phyloP scores from a whole-genome alignment of 92 coral and sea anemone species.

The Phenganax subtilis region DNA sequence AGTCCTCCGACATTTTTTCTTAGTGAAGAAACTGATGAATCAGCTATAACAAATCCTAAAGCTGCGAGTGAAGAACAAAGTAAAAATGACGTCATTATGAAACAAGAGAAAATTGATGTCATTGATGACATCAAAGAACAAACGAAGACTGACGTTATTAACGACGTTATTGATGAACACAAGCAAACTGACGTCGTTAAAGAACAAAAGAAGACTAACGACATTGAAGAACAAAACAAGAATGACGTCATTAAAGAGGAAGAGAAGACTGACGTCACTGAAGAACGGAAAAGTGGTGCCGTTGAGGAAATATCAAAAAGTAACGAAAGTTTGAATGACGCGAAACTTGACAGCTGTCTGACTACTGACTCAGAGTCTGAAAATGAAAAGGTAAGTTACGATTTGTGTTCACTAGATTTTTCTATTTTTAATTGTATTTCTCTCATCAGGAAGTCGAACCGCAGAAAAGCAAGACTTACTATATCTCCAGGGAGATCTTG shows the following conservation, averaged over 20 bases:
- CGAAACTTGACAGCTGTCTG: neutral
- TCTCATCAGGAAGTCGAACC: constrained; percentile 60
- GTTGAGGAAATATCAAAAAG: no score
- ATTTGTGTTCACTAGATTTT: neutral
- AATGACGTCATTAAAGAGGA: no score
- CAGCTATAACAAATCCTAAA: neutral
- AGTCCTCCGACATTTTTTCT: constrained; percentile 35
- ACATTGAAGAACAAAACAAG: no score
- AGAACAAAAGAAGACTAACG: neutral
- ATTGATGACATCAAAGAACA: neutral
- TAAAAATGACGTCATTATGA: neutral
- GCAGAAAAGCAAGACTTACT: constrained; percentile 72
- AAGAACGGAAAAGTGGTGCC: no score
- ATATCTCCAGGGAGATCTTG: constrained; percentile 86
- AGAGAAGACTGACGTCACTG: no score
- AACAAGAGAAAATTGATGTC: neutral
- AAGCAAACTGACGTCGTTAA: neutral
- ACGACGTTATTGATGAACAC: no score
- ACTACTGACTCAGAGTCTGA: constrained; percentile 30
- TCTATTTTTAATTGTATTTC: neutral
- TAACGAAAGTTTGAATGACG: neutral
- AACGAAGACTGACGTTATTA: neutral
- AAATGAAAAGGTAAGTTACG: constrained; percentile 16
- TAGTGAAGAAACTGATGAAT: neutral
- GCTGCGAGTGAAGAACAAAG: neutral